These are phyloP conservation scores for Brachycybe producta DNA, from an alignment of 2,888 invertebrate species.

Conservation along the genomic window DNA sequence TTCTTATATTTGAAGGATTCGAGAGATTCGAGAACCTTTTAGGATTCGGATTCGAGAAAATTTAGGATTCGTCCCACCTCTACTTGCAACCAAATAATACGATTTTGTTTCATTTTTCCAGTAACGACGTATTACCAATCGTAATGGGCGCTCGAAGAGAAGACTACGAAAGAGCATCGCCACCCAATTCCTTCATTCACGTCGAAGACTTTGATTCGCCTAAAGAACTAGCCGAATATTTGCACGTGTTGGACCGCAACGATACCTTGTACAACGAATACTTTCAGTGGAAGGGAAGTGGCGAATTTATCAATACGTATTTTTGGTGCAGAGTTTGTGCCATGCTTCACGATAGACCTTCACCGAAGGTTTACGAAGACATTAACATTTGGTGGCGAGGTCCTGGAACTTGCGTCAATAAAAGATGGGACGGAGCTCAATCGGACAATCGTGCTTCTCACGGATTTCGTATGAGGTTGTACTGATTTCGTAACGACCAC, in stretches of 20 bases:
- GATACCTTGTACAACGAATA: conserved; percentile 87
- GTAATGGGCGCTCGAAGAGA: conserved; percentile 91
- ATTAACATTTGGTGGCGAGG: conserved; percentile 90
- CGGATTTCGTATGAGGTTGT: too few relatives aligned
- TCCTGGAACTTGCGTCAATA: conserved; percentile 48
- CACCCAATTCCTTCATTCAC: conserved; percentile 83
- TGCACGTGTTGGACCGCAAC: conserved; percentile 69
- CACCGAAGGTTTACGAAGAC: conserved; percentile 47
- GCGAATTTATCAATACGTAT: conserved; percentile 89
- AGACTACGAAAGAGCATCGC: conserved; percentile 78
- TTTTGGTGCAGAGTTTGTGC: conserved; percentile 86
- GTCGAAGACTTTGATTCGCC: conserved; percentile 88
- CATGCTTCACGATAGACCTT: conserved; percentile 50
- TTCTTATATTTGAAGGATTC: too few relatives aligned
- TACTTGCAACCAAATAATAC: too few relatives aligned
- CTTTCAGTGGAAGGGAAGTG: conserved; percentile 86
- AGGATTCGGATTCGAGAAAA: too few relatives aligned
- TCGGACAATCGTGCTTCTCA: too few relatives aligned
- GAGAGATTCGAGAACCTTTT: too few relatives aligned
- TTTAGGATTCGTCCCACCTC: too few relatives aligned
- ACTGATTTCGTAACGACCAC: too few relatives aligned
- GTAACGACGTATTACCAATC: conserved; percentile 75
- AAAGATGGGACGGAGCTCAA: not conserved
- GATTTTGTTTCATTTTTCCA: conserved; percentile 38
- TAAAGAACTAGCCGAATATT: conserved; percentile 71